Conservation (phyloP, 1,140 invertebrate species). For the Euura lappo region DNA sequence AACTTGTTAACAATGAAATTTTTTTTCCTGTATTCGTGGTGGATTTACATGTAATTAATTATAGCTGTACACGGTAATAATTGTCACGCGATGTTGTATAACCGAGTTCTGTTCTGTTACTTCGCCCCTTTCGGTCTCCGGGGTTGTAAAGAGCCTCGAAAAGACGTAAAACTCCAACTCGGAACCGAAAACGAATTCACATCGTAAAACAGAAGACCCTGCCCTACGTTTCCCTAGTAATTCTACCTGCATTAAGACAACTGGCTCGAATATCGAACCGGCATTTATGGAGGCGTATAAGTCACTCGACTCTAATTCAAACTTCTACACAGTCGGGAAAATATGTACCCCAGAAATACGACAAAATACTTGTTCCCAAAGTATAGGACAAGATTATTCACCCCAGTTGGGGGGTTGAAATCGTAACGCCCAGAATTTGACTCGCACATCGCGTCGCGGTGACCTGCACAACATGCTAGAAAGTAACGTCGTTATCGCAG, state of each 20-base stretch:
- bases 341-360: background rate
- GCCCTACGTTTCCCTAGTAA: too few relatives aligned
- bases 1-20: too few relatives aligned
- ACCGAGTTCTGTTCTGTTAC: background rate
- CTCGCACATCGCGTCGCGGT: too few relatives aligned
- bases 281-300: too few relatives aligned
- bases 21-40: too few relatives aligned
- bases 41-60: background rate
- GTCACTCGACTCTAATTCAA: too few relatives aligned
- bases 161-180: background rate
- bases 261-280: too few relatives aligned
- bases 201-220: background rate
- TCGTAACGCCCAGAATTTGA: too few relatives aligned
- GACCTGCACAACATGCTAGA: background rate
- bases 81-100: background rate
- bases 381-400: too few relatives aligned
- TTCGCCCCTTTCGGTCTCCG: background rate
- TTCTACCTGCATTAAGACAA: too few relatives aligned
- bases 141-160: background rate
- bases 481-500: slow-evolving; percentile 1
- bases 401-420: background rate
- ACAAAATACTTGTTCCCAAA: background rate
- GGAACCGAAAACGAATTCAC: background rate
- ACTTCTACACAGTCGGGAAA: background rate
- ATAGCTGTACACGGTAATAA: background rate